A percentile compares a stretch with the other conserved stretches of the same genome.
Conservation (phyloP, 2,888 invertebrate genomes). For the Drosophila longiperda region DNA sequence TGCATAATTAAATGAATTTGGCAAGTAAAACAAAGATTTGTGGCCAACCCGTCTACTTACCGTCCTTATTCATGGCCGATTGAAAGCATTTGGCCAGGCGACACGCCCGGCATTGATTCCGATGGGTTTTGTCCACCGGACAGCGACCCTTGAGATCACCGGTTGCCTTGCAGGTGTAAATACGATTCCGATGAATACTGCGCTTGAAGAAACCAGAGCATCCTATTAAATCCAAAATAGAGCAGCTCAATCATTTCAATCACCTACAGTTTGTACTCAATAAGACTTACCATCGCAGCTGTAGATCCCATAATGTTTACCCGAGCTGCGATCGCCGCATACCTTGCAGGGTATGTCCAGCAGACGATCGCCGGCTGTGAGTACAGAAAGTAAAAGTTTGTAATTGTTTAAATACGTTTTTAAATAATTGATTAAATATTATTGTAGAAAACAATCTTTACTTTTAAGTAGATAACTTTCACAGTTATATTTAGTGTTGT, state of each 20-base stretch:
- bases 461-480: neutral
- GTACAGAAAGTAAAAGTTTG: neutral
- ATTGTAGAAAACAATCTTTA: neutral
- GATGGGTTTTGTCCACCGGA: slow-evolving; percentile 98
- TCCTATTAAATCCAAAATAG: slow-evolving; percentile 86
- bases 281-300: slow-evolving; percentile 97
- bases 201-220: slow-evolving; percentile 98
- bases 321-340: slow-evolving; percentile 99
- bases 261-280: neutral
- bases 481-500: neutral
- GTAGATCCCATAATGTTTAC: slow-evolving; percentile 99
- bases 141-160: slow-evolving; percentile 96
- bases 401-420: neutral
- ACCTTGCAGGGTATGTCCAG: slow-evolving; percentile 99
- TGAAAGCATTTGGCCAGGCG: slow-evolving; percentile 97
- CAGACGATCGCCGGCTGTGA: slow-evolving; percentile 93
- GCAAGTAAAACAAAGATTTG: slow-evolving; percentile 72
- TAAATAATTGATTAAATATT: neutral
- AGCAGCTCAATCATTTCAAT: neutral
- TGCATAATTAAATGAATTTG: slow-evolving; percentile 77
- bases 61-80: slow-evolving; percentile 99
- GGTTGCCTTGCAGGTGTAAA: slow-evolving; percentile 98
- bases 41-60: slow-evolving; percentile 87
- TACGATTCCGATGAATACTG: slow-evolving; percentile 97
- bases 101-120: slow-evolving; percentile 98